These are phyloP conservation scores for Microvelia longipes DNA, from an alignment of 1,140 invertebrate genomes.

Conservation along the genomic window DNA sequence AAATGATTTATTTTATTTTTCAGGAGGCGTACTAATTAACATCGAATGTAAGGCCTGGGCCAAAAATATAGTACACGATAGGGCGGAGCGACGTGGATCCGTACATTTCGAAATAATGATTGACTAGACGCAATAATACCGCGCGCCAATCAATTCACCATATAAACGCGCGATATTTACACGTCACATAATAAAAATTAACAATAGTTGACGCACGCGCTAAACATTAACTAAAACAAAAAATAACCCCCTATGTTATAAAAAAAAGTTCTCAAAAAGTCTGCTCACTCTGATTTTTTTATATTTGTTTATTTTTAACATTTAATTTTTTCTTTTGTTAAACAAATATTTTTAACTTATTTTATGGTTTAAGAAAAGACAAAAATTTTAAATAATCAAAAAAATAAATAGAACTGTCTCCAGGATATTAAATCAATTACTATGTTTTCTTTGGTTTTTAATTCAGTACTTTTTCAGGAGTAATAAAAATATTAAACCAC, in stretches of 20 bases:
- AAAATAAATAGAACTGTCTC: too few species aligned
- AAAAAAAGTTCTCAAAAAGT: constrained; percentile 10
- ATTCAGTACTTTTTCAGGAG: too few species aligned
- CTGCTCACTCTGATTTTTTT: constrained; percentile 3
- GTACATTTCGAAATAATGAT: constrained; percentile 92
- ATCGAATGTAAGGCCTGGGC: constrained; percentile 95
- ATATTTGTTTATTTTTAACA: too few species aligned
- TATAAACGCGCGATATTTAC: not conserved
- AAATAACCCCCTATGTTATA: not conserved
- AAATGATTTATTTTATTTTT: too few species aligned
- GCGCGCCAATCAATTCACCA: not conserved
- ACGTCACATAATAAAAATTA: not conserved
- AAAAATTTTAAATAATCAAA: too few species aligned
- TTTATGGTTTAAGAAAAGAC: too few species aligned
- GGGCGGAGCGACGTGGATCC: constrained; percentile 71
- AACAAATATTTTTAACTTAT: too few species aligned
- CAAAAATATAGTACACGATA: constrained; percentile 76
- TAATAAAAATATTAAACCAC: too few species aligned
- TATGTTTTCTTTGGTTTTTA: too few species aligned
- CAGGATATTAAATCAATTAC: too few species aligned
- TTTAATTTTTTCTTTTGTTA: too few species aligned
- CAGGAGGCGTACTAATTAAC: constrained; percentile 78
- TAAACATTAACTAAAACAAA: constrained; percentile 1
- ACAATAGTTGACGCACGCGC: constrained; percentile 4
- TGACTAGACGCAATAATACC: constrained; percentile 42